These are phyloP conservation scores for Trinectes maculatus DNA, from an alignment of 2,113 vertebrate species.

Conservation along the genomic window DNA sequence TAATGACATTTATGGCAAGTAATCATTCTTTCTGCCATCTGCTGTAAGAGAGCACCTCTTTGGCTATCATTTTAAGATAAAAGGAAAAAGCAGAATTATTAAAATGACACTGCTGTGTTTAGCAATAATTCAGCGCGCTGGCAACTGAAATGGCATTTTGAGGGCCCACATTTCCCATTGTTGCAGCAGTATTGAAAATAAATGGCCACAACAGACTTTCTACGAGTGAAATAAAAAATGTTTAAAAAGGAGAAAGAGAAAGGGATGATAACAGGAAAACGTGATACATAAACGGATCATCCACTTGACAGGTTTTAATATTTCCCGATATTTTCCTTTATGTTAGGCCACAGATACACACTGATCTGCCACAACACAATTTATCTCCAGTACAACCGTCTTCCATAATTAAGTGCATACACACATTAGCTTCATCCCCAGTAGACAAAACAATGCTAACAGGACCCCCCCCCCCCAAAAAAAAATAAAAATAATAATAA, in stretches of 20 bases:
- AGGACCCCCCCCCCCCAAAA: too few relatives aligned
- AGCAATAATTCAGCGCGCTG: slow-evolving; percentile 1
- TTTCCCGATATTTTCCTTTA: too few relatives aligned
- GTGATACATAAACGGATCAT: too few relatives aligned
- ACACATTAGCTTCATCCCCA: too few relatives aligned
- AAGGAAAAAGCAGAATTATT: neutral
- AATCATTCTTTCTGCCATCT: slow-evolving; percentile 8
- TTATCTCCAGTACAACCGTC: too few relatives aligned
- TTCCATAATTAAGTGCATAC: too few relatives aligned
- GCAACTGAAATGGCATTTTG: slow-evolving; percentile 6
- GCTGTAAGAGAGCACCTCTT: slow-evolving; percentile 5
- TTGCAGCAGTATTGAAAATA: slow-evolving; percentile 4
- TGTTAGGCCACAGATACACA: too few relatives aligned
- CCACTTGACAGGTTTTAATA: too few relatives aligned
- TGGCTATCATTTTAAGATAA: slow-evolving; percentile 20
- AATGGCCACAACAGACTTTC: neutral
- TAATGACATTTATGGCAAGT: neutral
- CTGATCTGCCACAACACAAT: too few relatives aligned
- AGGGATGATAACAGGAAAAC: too few relatives aligned
- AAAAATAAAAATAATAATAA: too few relatives aligned
- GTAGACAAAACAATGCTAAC: too few relatives aligned
- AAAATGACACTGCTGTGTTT: slow-evolving; percentile 20
- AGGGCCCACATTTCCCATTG: slow-evolving; percentile 2
- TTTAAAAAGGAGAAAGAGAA: neutral
- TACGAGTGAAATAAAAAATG: neutral